A percentile compares a stretch with the other conserved stretches of the same genome.
These are phyloP conservation scores for Turdus rufiventris DNA, from an alignment of 2,113 vertebrate genomes.

Conservation along the genomic window DNA sequence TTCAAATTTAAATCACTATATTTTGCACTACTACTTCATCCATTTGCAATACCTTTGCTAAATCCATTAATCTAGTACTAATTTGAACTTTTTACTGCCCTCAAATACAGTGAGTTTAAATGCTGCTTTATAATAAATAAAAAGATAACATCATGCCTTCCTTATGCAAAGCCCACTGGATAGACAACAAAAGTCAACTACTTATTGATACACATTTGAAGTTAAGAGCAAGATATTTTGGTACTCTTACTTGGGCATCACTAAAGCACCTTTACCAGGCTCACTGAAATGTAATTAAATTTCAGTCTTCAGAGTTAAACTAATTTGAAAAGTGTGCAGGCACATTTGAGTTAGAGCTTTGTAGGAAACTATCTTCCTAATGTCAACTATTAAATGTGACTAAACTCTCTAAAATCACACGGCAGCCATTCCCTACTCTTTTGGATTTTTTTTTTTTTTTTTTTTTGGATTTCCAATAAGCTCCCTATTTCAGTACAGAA, in stretches of 20 bases:
- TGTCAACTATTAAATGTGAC: not conserved
- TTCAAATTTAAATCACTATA: not conserved
- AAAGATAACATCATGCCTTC: not conserved
- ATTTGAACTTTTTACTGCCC: not conserved
- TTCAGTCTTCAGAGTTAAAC: slow-evolving; percentile 9
- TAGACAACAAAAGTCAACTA: not conserved
- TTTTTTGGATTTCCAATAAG: not conserved
- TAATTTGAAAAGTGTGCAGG: not conserved
- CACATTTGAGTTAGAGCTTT: slow-evolving; percentile 5
- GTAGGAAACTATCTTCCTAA: not conserved
- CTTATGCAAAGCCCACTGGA: not conserved
- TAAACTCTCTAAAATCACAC: not conserved
- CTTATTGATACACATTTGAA: not conserved
- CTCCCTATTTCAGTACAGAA: not conserved
- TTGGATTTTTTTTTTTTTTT: not conserved
- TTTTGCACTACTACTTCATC: not conserved
- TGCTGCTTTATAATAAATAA: not conserved
- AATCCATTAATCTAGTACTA: not conserved
- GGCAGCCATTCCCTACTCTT: not conserved
- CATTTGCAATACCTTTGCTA: not conserved
- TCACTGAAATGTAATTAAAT: slow-evolving; percentile 29
- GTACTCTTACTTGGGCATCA: not conserved
- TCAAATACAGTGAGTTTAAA: not conserved
- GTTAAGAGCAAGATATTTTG: not conserved
- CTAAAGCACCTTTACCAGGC: not conserved